A percentile compares a stretch with the other conserved stretches of the same genome.
Evolutionary conservation across 2,113 vertebrate genomes (phyloP).

Genomic region (Egretta garzetta): DNA sequence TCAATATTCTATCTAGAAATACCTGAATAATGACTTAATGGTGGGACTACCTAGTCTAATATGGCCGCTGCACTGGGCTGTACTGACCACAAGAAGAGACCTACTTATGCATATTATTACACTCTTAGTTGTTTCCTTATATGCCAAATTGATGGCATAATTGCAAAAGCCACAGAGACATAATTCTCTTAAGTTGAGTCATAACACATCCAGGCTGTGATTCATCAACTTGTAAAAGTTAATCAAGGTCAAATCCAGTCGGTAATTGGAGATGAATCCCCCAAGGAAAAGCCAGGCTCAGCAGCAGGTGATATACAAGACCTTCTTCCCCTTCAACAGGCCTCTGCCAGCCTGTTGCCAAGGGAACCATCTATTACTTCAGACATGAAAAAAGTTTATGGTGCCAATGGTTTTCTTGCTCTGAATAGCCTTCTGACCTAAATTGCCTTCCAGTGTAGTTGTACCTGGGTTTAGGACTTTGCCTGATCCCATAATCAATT

Average conservation of each 20-base stretch:
- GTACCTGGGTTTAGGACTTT: background rate
- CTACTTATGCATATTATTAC: background rate
- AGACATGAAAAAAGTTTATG: background rate
- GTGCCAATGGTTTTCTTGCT: background rate
- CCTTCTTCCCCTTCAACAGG: background rate
- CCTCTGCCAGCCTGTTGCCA: background rate
- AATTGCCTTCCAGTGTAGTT: background rate
- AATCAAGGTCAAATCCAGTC: constrained; percentile 55
- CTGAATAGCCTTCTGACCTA: background rate
- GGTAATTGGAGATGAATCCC: constrained; percentile 47
- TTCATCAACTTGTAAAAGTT: constrained; percentile 55
- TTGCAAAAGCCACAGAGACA: constrained; percentile 51
- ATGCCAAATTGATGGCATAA: constrained; percentile 50
- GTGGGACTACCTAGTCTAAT: background rate
- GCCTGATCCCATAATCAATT: background rate
- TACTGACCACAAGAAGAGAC: background rate
- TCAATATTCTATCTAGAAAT: background rate
- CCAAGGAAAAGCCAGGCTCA: background rate
- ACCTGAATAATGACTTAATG: background rate
- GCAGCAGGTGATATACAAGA: background rate
- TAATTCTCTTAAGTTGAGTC: constrained; percentile 56
- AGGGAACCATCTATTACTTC: background rate
- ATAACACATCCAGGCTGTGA: constrained; percentile 34
- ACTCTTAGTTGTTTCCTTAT: background rate
- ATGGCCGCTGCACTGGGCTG: background rate